These are phyloP conservation scores for Gallinago media DNA, from an alignment of 2,113 vertebrate genomes.

Conservation along the genomic window DNA sequence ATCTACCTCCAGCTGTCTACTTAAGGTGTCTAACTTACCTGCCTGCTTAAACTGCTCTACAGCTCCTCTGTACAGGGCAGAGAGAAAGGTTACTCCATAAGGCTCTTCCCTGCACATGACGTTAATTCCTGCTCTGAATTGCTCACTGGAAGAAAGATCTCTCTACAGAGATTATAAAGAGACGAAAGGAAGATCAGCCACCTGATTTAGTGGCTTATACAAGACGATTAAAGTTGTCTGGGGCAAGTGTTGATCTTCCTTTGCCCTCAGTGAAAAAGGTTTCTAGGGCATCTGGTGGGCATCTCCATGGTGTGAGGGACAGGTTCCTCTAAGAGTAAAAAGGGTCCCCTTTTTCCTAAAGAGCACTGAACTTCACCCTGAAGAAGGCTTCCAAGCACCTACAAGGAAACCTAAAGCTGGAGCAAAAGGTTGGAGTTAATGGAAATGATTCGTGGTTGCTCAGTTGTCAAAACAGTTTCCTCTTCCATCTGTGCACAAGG, in stretches of 20 bases:
- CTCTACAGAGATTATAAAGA: neutral
- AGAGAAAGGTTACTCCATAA: neutral
- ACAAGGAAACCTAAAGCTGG: neutral
- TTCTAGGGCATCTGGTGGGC: neutral
- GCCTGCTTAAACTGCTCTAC: neutral
- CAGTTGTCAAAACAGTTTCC: neutral
- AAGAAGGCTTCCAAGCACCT: neutral
- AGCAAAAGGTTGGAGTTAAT: constrained; percentile 13
- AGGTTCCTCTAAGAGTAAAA: neutral
- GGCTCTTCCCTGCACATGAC: neutral
- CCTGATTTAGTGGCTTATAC: neutral
- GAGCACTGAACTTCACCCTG: neutral
- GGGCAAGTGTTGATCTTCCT: neutral
- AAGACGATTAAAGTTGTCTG: neutral
- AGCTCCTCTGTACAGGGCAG: neutral
- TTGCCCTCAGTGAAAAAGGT: neutral
- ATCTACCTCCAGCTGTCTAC: neutral
- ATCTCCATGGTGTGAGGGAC: neutral
- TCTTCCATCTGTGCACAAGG: neutral
- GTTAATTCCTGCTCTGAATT: neutral
- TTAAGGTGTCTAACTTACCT: neutral
- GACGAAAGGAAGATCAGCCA: neutral
- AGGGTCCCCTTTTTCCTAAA: neutral
- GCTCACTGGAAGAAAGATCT: neutral
- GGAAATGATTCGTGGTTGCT: constrained; percentile 34